A percentile compares a stretch with the other conserved stretches of the same genome.
phyloP scores from a whole-genome alignment of 2,888 invertebrate genomes.

The Thymelicus lineola region DNA sequence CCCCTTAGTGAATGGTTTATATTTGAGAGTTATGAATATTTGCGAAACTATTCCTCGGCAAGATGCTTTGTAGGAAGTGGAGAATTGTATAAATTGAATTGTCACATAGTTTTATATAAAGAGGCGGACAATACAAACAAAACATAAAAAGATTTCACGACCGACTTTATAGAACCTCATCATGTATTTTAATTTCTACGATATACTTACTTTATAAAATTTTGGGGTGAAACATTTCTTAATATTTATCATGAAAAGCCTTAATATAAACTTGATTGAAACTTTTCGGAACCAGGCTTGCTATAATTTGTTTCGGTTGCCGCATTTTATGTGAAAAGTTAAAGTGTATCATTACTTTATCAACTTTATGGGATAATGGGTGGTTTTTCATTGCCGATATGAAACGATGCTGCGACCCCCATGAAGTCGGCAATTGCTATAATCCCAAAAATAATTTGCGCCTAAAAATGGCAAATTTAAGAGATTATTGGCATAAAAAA shows the following conservation, averaged over 20 bases:
- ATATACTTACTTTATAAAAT: no score
- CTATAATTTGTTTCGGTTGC: conserved; percentile 27
- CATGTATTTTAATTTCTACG: no score
- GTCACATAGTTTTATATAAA: neutral
- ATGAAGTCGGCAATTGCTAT: neutral
- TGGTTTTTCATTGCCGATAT: neutral
- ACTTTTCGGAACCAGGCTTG: conserved; percentile 10
- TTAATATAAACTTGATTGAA: conserved; percentile 14
- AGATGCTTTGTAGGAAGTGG: no score
- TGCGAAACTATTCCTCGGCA: neutral
- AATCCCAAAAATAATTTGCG: neutral
- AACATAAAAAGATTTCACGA: no score
- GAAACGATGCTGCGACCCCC: neutral
- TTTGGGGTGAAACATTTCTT: neutral
- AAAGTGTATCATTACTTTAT: conserved; percentile 21
- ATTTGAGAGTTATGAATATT: conserved; percentile 2
- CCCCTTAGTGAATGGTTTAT: neutral
- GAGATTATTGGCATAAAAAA: no score
- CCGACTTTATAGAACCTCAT: no score
- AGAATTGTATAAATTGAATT: neutral
- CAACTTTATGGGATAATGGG: conserved; percentile 14
- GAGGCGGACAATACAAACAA: no score
- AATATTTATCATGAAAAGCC: conserved; percentile 6
- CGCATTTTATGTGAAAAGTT: conserved; percentile 24
- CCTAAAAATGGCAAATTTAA: neutral